Conservation (phyloP, 1,140 invertebrate species). For the Eueides isabella region DNA sequence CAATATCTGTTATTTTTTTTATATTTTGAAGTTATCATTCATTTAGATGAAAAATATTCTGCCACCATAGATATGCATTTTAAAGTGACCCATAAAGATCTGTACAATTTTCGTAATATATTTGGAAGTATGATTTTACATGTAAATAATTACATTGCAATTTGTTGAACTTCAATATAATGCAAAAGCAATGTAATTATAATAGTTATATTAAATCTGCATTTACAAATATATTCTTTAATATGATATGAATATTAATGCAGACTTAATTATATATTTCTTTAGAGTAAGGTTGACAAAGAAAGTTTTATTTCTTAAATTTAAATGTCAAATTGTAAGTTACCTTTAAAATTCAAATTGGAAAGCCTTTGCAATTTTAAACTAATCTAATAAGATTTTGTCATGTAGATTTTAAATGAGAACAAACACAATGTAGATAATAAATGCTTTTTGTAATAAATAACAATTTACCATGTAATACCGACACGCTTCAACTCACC, state of each 20-base stretch:
- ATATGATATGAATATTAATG: too few relatives aligned
- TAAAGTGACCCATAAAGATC: background rate
- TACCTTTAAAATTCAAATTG: too few relatives aligned
- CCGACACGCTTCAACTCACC: slow-evolving; percentile 4
- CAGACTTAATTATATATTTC: too few relatives aligned
- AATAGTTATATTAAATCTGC: too few relatives aligned
- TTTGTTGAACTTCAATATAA: background rate
- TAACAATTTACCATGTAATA: slow-evolving; percentile 15
- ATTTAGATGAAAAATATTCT: too few relatives aligned
- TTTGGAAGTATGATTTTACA: background rate
- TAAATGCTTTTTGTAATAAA: slow-evolving; percentile 11
- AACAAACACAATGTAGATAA: background rate
- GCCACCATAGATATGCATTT: background rate
- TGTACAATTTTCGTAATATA: background rate
- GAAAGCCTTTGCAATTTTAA: background rate
- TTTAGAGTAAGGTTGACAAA: background rate
- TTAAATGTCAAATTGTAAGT: background rate
- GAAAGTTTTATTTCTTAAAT: background rate
- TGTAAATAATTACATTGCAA: background rate
- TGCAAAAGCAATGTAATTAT: background rate
- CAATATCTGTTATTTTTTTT: too few relatives aligned
- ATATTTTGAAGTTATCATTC: too few relatives aligned
- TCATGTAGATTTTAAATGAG: background rate
- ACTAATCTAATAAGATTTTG: background rate
- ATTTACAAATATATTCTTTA: too few relatives aligned